Base-by-base conservation (phyloP, 2,888 invertebrate genomes). In the Lagria hirta region DNA sequence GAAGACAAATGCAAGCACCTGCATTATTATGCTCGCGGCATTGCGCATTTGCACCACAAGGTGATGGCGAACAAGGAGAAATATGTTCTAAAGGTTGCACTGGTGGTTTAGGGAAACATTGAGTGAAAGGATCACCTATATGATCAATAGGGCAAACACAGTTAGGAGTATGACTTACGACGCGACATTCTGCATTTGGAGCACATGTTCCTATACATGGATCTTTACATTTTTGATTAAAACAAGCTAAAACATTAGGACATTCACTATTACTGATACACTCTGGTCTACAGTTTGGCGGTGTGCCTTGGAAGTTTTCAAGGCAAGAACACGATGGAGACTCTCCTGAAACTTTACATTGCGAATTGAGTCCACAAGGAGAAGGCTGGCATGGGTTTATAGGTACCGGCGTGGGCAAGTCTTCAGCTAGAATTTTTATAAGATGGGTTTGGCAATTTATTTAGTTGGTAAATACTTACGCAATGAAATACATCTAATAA, bases 201-300 rank as follows among this genome's bases (percentile, higher is more conserved):
- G 87, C 88, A 68, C 89, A 89, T 3, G 82, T 74, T 17, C 80
- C 80, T 16, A 79, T 75, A 60, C 88, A 88, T 10, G 88, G 88
- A 69, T 88, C 84, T 43, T 73, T 73, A 67, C 89, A 89, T 73
- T 85, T 87, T 62, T 83, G 80, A 68, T 84, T 85, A 26, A 84
- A 80, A 65, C 89, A 90, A 3, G 88, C 85, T 48, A 80, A 72
- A 52, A 80, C 75, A 52, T 75, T 78, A 7, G 79, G 66, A 64
- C 88, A 89, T 68, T 89, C 88, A 4, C 81, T 79, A 64, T 87
- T 88, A 52, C 82, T 82, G 24, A 84, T 77, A 68, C 90, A 91
- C 72, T 89, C 89, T 2, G 88, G 88, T 52, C 83, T 77, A 60
- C 88, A 89, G 56, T 84, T 81, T 2, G 88, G 88, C 21, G 88